phyloP scores from a whole-genome alignment of 2,797 vertebrate species.

The Pseudochirops cupreus region DNA sequence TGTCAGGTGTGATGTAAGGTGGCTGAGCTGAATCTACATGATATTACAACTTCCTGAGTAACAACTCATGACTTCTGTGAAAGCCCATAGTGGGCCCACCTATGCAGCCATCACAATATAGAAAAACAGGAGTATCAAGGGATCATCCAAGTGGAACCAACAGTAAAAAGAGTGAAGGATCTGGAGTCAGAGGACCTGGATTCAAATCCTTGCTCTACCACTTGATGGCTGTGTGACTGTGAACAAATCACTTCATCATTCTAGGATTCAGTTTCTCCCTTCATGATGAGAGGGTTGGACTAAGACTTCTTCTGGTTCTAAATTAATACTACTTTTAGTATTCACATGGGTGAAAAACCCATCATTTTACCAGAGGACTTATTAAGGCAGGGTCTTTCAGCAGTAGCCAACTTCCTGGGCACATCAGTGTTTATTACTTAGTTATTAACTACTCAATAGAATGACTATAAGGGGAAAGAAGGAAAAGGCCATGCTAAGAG shows the following conservation, averaged over 20 bases:
- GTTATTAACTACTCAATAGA: slow-evolving; percentile 27
- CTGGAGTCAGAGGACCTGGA: neutral
- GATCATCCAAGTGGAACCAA: neutral
- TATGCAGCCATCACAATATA: neutral
- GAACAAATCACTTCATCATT: neutral
- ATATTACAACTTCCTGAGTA: neutral
- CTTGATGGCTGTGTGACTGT: neutral
- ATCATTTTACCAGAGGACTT: neutral
- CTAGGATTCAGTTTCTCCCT: neutral
- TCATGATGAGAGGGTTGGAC: too few relatives aligned
- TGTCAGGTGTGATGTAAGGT: neutral
- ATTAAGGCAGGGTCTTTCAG: neutral
- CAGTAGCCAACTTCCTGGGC: neutral
- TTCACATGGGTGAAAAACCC: neutral
- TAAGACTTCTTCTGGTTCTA: neutral
- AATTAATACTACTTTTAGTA: neutral
- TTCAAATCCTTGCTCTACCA: neutral
- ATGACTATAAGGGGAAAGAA: neutral
- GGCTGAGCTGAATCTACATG: slow-evolving; percentile 9
- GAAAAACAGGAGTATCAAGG: neutral
- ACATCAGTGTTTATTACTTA: slow-evolving; percentile 11
- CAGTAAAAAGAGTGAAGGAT: neutral
- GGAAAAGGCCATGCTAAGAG: neutral
- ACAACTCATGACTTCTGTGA: neutral
- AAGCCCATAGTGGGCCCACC: neutral